These are phyloP conservation scores for Anguilla japonica DNA, from an alignment of 2,113 vertebrate genomes.

Conservation along the genomic window DNA sequence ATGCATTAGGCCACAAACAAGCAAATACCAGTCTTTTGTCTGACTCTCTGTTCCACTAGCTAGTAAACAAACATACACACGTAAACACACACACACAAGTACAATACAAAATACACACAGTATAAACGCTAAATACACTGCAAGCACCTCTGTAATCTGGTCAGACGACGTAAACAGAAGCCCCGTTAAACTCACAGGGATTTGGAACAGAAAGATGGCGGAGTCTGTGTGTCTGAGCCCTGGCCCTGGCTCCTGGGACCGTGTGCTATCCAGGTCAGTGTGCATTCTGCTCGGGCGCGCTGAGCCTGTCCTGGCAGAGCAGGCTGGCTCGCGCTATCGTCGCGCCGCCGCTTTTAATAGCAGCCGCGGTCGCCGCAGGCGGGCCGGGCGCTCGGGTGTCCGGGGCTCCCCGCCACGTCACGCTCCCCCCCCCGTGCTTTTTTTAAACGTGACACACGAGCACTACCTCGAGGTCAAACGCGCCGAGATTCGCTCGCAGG, in stretches of 20 bases:
- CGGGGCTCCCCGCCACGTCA: neutral
- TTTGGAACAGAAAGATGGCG: neutral
- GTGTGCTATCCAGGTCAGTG: neutral
- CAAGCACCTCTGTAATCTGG: neutral
- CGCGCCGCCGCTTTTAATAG: conserved; percentile 41
- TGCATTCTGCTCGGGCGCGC: neutral
- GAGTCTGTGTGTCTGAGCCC: neutral
- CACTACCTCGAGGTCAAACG: neutral
- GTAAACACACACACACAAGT: neutral
- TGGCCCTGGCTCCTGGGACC: too few relatives aligned
- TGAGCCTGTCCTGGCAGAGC: neutral
- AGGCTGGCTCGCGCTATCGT: neutral
- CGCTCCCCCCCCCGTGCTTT: neutral
- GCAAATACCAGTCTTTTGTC: neutral
- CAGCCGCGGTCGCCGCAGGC: conserved; percentile 23
- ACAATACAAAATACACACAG: neutral
- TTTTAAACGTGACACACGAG: neutral
- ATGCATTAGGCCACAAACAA: neutral
- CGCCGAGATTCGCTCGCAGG: neutral
- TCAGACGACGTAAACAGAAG: neutral
- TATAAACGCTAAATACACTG: neutral
- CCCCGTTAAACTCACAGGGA: neutral
- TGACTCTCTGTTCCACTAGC: neutral
- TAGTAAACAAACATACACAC: neutral
- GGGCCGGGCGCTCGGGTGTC: neutral